Evolutionary conservation across 2,113 vertebrate genomes (phyloP).

Genomic region (Stigmatopora argus): DNA sequence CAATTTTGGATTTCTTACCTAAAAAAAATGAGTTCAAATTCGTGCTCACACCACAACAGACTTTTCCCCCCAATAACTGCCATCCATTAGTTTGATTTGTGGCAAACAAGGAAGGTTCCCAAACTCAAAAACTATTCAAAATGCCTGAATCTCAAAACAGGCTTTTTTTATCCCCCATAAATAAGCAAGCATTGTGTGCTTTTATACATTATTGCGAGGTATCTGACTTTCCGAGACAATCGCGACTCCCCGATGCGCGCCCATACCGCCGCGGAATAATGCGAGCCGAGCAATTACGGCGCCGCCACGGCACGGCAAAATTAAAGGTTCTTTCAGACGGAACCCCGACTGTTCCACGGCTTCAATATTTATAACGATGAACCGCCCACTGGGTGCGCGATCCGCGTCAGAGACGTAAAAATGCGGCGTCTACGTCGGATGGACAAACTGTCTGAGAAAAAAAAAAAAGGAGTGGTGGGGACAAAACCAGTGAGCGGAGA

Average conservation of each 20-base stretch:
- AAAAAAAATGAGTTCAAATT: too few species aligned
- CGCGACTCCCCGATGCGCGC: conserved; percentile 50
- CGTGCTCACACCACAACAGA: too few species aligned
- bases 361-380: conserved; percentile 69
- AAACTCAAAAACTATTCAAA: too few species aligned
- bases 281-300: conserved; percentile 58
- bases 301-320: conserved; percentile 63
- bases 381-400: conserved; percentile 50
- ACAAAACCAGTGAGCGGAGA: conserved; percentile 55
- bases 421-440: conserved; percentile 12
- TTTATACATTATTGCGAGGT: conserved; percentile 14
- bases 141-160: too few species aligned
- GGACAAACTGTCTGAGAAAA: conserved; percentile 57
- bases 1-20: too few species aligned
- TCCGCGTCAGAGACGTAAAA: conserved; percentile 3
- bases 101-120: too few species aligned
- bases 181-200: conserved; percentile 27
- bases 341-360: conserved; percentile 65
- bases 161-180: too few species aligned
- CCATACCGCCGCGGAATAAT: conserved; percentile 45
- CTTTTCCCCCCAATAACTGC: too few species aligned
- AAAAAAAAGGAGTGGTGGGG: conserved; percentile 55
- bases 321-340: conserved; percentile 70
- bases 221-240: conserved; percentile 41
- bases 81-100: too few species aligned